These are phyloP conservation scores for Sicus ferrugineus DNA, from an alignment of 2,888 invertebrate species.

Conservation along the genomic window DNA sequence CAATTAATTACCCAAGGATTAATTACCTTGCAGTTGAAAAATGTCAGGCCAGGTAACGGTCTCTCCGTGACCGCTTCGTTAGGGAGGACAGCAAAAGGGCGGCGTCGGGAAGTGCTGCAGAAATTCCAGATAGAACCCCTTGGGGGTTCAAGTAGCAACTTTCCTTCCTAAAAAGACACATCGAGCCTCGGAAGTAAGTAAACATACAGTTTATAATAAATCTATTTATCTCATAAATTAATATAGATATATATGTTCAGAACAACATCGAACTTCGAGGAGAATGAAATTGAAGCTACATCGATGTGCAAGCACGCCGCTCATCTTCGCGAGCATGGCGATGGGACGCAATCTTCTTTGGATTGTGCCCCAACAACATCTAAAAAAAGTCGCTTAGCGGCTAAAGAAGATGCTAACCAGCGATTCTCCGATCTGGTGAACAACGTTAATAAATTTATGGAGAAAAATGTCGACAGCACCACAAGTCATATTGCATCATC, in stretches of 20 bases:
- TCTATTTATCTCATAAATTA: background rate
- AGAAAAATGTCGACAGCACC: background rate
- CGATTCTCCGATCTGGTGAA: background rate
- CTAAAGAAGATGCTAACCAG: no score
- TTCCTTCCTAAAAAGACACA: background rate
- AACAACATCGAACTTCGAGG: background rate
- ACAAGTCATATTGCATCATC: background rate
- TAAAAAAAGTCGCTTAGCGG: background rate
- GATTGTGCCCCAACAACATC: no score
- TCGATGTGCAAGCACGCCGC: no score
- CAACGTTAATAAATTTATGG: background rate
- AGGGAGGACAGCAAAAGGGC: background rate
- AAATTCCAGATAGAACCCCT: no score
- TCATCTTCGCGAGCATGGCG: background rate
- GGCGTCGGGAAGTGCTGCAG: no score
- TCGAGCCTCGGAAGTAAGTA: background rate
- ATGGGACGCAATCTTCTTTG: no score
- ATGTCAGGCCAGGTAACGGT: no score
- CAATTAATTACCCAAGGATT: no score
- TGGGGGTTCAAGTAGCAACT: background rate
- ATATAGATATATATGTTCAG: background rate
- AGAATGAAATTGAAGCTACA: no score
- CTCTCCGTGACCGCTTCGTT: constrained; percentile 4
- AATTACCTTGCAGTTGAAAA: no score
- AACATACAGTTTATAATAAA: no score